These are phyloP conservation scores for Homalodisca vitripennis DNA, from an alignment of 1,140 invertebrate genomes.

Conservation along the genomic window DNA sequence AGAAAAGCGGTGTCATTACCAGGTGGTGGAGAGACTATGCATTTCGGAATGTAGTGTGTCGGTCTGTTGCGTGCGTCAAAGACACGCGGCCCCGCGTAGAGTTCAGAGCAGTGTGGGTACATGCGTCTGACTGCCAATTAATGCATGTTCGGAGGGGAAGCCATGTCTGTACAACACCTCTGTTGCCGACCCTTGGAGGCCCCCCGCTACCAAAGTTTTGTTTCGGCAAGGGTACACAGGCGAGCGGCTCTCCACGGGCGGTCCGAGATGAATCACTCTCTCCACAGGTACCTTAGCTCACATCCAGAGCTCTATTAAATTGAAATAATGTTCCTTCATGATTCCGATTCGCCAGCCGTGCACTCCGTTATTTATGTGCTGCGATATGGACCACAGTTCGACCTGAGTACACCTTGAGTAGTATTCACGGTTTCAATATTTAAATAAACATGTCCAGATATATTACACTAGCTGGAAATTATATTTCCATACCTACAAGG, in stretches of 20 bases:
- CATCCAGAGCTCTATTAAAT: constrained; percentile 20
- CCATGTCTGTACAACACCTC: constrained; percentile 21
- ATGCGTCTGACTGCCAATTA: constrained; percentile 21
- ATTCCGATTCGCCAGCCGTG: constrained; percentile 17
- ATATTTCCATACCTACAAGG: no score
- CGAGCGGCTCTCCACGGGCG: neutral
- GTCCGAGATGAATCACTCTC: constrained; percentile 22
- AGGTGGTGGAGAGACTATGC: no score
- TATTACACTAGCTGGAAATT: no score
- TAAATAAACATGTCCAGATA: no score
- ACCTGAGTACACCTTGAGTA: no score
- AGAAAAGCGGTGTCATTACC: no score
- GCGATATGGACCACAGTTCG: no score
- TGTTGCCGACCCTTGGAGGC: neutral
- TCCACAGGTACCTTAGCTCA: constrained; percentile 20
- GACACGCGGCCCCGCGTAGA: neutral
- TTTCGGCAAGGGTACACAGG: constrained; percentile 25
- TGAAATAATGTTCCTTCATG: constrained; percentile 24
- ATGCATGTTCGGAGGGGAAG: constrained; percentile 17
- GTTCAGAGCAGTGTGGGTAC: constrained; percentile 14
- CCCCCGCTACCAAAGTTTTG: constrained; percentile 28
- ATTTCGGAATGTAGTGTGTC: neutral
- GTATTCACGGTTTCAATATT: no score
- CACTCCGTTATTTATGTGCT: no score
- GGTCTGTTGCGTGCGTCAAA: neutral